A percentile compares a stretch with the other conserved stretches of the same genome.
Evolutionary conservation across 1,140 invertebrate genomes (phyloP).

Genomic region (Penaeus japonicus): DNA sequence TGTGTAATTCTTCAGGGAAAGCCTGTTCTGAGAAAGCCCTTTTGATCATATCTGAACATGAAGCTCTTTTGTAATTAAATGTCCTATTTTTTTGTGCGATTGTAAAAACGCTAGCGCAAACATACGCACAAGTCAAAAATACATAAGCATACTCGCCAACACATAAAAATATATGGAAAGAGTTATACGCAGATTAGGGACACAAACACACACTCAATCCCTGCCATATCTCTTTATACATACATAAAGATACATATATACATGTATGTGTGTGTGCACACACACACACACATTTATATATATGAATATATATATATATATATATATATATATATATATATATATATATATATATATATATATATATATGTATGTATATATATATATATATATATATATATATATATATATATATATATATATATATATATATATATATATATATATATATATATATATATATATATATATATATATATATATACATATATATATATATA

Average conservation of each 20-base stretch:
- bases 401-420: slow-evolving; percentile 8
- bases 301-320: background rate
- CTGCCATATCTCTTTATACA: background rate
- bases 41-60: no score
- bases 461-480: background rate
- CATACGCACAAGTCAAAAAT: no score
- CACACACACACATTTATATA: background rate
- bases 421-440: slow-evolving; percentile 6
- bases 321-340: background rate
- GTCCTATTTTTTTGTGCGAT: no score
- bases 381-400: background rate
- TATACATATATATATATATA: background rate
- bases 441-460: background rate
- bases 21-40: no score
- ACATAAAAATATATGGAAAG: background rate
- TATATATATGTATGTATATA: background rate
- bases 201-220: background rate
- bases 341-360: slow-evolving; percentile 2
- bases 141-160: no score
- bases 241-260: background rate
- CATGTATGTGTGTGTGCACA: background rate
- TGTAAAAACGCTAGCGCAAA: no score
- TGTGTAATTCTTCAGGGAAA: no score
- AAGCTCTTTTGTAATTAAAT: no score
- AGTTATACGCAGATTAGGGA: background rate